Conservation (phyloP, 2,888 invertebrate genomes). For the Netelia inedita region DNA sequence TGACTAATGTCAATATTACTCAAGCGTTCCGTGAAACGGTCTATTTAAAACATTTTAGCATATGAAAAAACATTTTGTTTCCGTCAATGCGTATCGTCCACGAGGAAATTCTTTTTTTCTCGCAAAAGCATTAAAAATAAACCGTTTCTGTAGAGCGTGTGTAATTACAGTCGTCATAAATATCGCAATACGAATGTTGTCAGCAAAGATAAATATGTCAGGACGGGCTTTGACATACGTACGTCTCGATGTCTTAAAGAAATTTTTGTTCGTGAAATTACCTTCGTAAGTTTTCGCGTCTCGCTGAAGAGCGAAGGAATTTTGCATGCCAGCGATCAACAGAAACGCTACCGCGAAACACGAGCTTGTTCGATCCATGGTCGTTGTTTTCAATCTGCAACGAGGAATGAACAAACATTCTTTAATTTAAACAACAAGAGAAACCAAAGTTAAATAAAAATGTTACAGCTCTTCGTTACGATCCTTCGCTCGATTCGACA, state of each 20-base stretch:
- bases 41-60: no score
- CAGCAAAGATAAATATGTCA: background rate
- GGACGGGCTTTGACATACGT: slow-evolving; percentile 45
- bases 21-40: no score
- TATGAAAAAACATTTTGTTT: no score
- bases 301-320: slow-evolving; percentile 67
- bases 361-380: slow-evolving; percentile 30
- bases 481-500: no score
- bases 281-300: slow-evolving; percentile 78
- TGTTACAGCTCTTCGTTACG: background rate
- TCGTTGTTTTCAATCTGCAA: slow-evolving; percentile 60
- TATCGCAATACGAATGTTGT: background rate
- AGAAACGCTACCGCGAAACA: slow-evolving; percentile 64
- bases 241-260: slow-evolving; percentile 38
- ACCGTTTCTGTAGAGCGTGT: background rate
- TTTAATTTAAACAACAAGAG: background rate
- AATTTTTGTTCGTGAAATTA: slow-evolving; percentile 52
- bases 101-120: background rate
- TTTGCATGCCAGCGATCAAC: slow-evolving; percentile 54
- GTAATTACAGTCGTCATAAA: background rate
- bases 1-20: no score
- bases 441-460: background rate
- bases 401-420: slow-evolving; percentile 16
- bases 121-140: background rate
- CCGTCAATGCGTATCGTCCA: slow-evolving; percentile 4